Percentiles rank a stretch among this genome's conserved stretches.
Conservation (phyloP, 2,888 invertebrate species). For the Aphidius colemani region DNA sequence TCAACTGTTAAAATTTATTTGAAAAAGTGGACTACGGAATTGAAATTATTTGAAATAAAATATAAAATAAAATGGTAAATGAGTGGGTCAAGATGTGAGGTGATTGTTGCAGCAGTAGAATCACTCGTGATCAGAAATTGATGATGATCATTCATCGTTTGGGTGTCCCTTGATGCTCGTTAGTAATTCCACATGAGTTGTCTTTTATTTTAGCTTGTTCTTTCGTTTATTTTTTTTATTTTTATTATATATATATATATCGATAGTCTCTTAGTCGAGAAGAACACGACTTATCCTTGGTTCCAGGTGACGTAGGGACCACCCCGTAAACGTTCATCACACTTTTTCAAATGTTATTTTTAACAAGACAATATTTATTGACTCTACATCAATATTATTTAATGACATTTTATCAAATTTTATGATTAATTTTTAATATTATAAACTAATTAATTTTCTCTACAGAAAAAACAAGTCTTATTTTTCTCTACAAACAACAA, state of each 20-base stretch:
- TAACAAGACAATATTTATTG: not conserved
- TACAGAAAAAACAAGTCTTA: no score
- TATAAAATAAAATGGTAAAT: no score
- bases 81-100: no score
- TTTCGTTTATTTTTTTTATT: conserved; percentile 10
- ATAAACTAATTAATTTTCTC: no score
- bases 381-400: not conserved
- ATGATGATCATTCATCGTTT: conserved; percentile 50
- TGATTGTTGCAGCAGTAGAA: not conserved
- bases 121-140: conserved; percentile 10
- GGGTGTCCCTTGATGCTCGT: conserved; percentile 52
- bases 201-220: conserved; percentile 31
- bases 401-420: no score
- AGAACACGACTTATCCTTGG: conserved; percentile 23
- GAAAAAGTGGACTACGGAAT: no score
- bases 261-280: not conserved
- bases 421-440: no score
- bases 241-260: not conserved
- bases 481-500: no score
- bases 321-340: conserved; percentile 56
- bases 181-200: conserved; percentile 55
- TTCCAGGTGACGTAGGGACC: conserved; percentile 49
- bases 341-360: conserved; percentile 43
- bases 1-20: no score
- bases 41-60: no score